Conservation (phyloP, 30 jellyfish, hydroid and myxozoan species). For the Turritopsis dohrnii region DNA sequence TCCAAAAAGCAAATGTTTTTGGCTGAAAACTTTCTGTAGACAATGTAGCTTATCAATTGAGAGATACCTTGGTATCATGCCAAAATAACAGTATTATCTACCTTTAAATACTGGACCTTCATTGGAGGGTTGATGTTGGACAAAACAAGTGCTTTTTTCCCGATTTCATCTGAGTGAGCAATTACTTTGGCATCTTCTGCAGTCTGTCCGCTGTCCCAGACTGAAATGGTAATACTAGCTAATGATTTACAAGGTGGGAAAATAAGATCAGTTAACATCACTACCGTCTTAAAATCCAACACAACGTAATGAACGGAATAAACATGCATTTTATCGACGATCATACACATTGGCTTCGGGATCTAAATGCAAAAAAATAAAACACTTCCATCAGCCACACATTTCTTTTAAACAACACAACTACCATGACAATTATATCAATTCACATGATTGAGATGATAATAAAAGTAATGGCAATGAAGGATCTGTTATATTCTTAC, state of each 20-base stretch:
- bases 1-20: too few relatives aligned
- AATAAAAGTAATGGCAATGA: background rate
- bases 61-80: too few relatives aligned
- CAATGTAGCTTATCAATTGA: too few relatives aligned
- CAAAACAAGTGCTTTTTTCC: constrained; percentile 51
- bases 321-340: constrained; percentile 87
- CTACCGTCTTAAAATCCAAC: constrained; percentile 58
- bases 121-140: constrained; percentile 54
- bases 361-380: constrained; percentile 22
- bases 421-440: too few relatives aligned
- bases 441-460: background rate
- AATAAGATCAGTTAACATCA: constrained; percentile 58
- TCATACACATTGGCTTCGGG: constrained; percentile 59
- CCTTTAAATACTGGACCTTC: constrained; percentile 59
- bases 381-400: too few relatives aligned
- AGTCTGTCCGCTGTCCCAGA: constrained; percentile 64
- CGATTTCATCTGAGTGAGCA: constrained; percentile 51
- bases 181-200: constrained; percentile 53
- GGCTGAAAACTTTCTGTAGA: too few relatives aligned
- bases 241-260: constrained; percentile 75
- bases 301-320: constrained; percentile 72
- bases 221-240: constrained; percentile 47
- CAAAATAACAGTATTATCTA: too few relatives aligned
- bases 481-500: background rate
- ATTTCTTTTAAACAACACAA: too few relatives aligned